Base-by-base conservation (phyloP, 2,797 vertebrate species). In the Pempheris klunzingeri region DNA sequence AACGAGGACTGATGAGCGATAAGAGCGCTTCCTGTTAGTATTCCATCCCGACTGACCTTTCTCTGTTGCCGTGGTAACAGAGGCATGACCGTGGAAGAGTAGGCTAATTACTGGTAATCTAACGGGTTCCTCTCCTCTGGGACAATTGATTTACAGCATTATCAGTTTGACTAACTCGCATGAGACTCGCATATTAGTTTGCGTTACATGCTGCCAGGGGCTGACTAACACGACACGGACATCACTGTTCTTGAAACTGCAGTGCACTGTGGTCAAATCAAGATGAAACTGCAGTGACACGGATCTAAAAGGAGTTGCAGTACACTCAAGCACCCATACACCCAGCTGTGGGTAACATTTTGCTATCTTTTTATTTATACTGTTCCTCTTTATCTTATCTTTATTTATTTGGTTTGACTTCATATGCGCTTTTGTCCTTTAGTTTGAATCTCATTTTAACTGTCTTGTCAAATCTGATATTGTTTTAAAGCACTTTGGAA, bases 21-120 rank as follows among this genome's bases (percentile, higher is more conserved):
- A 75, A 50, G 49, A 88, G 50, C 0, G 61, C 69, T 92, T 92
- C 92, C 93, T 92, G 91, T 87, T 91, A 85, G 78, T 86, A 92
- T 92, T 93, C 90, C 88, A 87, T 86, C 85, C 65, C 87, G 90
- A 87, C 72, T 90, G 90, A 90, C 92, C 90, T 77, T 87, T 91
- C 52, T 72, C 78, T 81, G 92, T 92, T 88, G 78, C 87, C 78
- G 24, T 84, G 88, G 90, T 65, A 90, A 92, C 91, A 54, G 75
- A 81, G 52, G 71, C 83, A 80, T 18, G 22, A 67, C 67, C 66
- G 59, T 36, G 46, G 63, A 53, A 81, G 83, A 74, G 71, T 66
- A 15, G 55, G 7, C 67, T 67, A 88, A 90, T 90, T 83, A 72
- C 83, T 86, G 79, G 70, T 84, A 80, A 88, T 88, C 80, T 67